A percentile compares a stretch with the other conserved stretches of the same genome.
Evolutionary conservation across 2,113 vertebrate genomes (phyloP).

Genomic region (Sturnus vulgaris): DNA sequence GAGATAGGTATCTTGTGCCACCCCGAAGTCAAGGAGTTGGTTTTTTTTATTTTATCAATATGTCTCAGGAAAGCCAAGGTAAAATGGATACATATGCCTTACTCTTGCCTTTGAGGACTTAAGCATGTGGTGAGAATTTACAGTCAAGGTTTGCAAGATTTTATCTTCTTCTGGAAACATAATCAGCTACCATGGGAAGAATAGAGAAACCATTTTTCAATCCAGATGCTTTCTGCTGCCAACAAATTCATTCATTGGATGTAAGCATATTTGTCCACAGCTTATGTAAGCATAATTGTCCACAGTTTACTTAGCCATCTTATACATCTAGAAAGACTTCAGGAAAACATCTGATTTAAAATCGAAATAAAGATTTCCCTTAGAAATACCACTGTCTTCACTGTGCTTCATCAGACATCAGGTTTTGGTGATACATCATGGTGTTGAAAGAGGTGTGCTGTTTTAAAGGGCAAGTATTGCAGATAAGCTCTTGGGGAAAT

Average conservation of each 20-base stretch:
- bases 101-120: not conserved
- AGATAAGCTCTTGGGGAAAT: not conserved
- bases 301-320: not conserved
- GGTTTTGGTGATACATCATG: not conserved
- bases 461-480: not conserved
- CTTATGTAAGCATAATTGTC: not conserved
- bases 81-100: not conserved
- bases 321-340: not conserved
- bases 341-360: not conserved
- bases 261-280: not conserved
- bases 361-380: not conserved
- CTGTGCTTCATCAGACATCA: not conserved
- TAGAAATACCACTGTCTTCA: not conserved
- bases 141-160: not conserved
- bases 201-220: not conserved
- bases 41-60: not conserved
- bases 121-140: not conserved
- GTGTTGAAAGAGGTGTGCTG: not conserved
- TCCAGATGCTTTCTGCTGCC: not conserved
- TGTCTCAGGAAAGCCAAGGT: not conserved
- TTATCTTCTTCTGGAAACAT: not conserved
- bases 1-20: not conserved
- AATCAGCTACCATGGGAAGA: not conserved
- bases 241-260: not conserved
- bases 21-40: not conserved